These are phyloP conservation scores for Thalassophryne amazonica DNA, from an alignment of 2,797 vertebrate genomes.

Conservation along the genomic window DNA sequence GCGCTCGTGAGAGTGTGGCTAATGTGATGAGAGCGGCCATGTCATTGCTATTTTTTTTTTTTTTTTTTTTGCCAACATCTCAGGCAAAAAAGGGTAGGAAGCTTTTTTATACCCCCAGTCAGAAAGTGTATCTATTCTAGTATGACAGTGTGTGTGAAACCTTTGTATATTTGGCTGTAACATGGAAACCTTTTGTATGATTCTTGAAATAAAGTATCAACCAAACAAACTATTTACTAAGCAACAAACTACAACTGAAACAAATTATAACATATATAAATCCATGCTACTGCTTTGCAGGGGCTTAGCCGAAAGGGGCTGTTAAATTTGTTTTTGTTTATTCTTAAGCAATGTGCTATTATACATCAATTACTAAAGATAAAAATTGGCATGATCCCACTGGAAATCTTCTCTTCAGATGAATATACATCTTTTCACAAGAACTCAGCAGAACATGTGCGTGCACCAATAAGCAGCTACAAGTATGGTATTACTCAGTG, in stretches of 20 bases:
- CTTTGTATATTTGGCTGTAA: no score
- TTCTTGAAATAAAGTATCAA: no score
- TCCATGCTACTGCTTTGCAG: not conserved
- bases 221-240: no score
- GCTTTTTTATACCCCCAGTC: no score
- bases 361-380: slow-evolving; percentile 41
- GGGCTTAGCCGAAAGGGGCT: slow-evolving; percentile 22
- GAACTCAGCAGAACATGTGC: not conserved
- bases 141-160: no score
- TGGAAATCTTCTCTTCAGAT: slow-evolving; percentile 7
- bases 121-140: no score
- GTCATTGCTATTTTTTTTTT: no score
- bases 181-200: no score
- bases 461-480: slow-evolving; percentile 9
- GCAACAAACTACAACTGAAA: not conserved
- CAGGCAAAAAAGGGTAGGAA: no score
- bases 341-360: slow-evolving; percentile 32
- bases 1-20: no score
- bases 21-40: no score
- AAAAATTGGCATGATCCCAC: slow-evolving; percentile 26
- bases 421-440: slow-evolving; percentile 31
- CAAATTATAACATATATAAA: not conserved
- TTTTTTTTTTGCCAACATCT: no score
- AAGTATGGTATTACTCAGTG: slow-evolving; percentile 15
- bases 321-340: slow-evolving; percentile 38